Evolutionary conservation across 2,113 vertebrate genomes (phyloP).

Genomic region (Pantherophis guttatus): DNA sequence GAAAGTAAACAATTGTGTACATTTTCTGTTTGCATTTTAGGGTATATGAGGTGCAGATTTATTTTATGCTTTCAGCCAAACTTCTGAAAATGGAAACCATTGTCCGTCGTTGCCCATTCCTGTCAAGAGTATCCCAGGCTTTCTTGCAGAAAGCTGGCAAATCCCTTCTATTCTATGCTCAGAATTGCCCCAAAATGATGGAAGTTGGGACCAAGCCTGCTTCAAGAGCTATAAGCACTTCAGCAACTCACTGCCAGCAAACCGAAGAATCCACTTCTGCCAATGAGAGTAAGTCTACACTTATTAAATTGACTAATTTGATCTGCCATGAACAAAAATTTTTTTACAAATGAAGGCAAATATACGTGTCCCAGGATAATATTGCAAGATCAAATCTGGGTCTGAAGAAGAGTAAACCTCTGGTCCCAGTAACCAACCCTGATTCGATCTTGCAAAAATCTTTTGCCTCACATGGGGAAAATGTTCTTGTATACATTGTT

Average conservation of each 20-base stretch:
- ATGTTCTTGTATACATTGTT: neutral
- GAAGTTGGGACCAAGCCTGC: slow-evolving; percentile 78
- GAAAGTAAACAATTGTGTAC: neutral
- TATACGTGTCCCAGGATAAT: neutral
- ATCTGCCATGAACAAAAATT: accelerated
- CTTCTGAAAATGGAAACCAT: slow-evolving; percentile 83
- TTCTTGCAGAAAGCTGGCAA: slow-evolving; percentile 92
- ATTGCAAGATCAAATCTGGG: neutral
- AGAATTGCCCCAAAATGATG: slow-evolving; percentile 95
- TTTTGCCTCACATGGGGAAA: neutral
- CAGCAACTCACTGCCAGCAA: slow-evolving; percentile 75
- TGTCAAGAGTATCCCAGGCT: slow-evolving; percentile 86
- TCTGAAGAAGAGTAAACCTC: neutral
- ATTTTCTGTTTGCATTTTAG: neutral
- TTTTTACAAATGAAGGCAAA: neutral
- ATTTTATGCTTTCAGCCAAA: slow-evolving; percentile 19
- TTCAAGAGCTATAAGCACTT: slow-evolving; percentile 76
- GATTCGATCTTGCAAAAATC: neutral
- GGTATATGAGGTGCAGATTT: neutral
- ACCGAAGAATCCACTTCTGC: slow-evolving; percentile 68
- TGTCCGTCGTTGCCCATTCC: slow-evolving; percentile 89
- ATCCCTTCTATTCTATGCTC: slow-evolving; percentile 84
- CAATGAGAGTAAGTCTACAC: slow-evolving; percentile 70
- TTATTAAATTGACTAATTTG: neutral
- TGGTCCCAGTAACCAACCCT: neutral